Conservation (phyloP, 2,113 vertebrate genomes). For the Atractosteus spatula region DNA sequence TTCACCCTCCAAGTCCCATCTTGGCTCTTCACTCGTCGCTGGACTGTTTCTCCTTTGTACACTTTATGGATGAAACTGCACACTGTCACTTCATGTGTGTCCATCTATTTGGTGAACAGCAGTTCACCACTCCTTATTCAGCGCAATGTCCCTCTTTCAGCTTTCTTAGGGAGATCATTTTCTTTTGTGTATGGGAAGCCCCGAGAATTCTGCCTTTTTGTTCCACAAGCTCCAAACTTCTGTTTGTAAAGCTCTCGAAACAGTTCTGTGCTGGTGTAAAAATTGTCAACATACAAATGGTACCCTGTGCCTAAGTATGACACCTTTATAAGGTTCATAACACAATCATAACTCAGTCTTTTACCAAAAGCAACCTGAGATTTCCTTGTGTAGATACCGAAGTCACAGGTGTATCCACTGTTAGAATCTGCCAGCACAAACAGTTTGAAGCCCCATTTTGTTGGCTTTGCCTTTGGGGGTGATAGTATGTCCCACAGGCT, state of each 20-base stretch:
- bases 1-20: neutral
- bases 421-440: constrained; percentile 25
- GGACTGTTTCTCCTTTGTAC: neutral
- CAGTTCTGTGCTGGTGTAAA: constrained; percentile 13
- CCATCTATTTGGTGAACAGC: constrained; percentile 20
- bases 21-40: neutral
- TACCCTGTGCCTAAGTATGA: constrained; percentile 2
- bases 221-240: constrained; percentile 18
- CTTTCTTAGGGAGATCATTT: neutral
- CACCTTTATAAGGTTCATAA: constrained; percentile 6
- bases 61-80: constrained; percentile 23
- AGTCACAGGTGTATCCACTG: constrained; percentile 3
- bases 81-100: constrained; percentile 4
- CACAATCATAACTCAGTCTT: constrained; percentile 17
- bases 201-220: constrained; percentile 13
- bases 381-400: constrained; percentile 17
- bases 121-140: constrained; percentile 20
- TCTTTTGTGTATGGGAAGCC: neutral
- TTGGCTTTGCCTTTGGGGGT: constrained; percentile 4
- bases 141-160: constrained; percentile 7
- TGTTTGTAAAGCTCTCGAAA: constrained; percentile 2
- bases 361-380: neutral
- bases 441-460: constrained; percentile 16
- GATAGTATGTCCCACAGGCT: constrained; percentile 6
- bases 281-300: constrained; percentile 15